Evolutionary conservation across 2,888 invertebrate genomes (phyloP), one percentile per base, ranked within the genome.

Genomic region (Matsumyia berberina): DNA sequence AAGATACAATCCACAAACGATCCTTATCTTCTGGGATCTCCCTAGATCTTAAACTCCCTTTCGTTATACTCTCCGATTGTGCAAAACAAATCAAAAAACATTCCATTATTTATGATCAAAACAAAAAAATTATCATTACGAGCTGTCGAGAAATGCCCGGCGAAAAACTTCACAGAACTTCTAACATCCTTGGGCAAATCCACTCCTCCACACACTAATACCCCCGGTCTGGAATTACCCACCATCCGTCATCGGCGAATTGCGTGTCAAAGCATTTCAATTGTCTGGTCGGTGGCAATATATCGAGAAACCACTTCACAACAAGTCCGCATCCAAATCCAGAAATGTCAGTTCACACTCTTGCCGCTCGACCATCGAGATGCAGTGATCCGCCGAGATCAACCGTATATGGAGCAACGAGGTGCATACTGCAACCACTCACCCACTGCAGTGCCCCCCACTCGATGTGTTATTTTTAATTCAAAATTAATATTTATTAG

Each of bases 121-220:
- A 57, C 37, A 39, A 35, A 37, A 35, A 37, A 35, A 17, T 12
- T 39, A 51, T 53, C 35, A 79, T 79, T 72, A 57, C 64, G 64
- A 55, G 35, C 35, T 79, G 64, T 64, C 72, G 33, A 78, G 64
- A 53, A 33, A 70, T 64, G 64, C 58, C 72, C 57, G 49, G 53
- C 33, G 11, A 33, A 17, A 19, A n/a, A 60, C 49, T 12, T 12
- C 35, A 66, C 39, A 79, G 53, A 67, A 74, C 42, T 37, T 67
- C 35, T 42, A 62, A 66, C 82, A 72, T 82, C 82, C 82, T 77
- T 77, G 78, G 82, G 82, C 58, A 77, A 77, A 66, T 82, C 82
- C 82, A 72, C 77, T 77, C 82, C 77, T 77, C 82, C 70, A 24
- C 77, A 24, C 77, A 79, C 37, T n/a, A 8, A 53, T 31, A 29